A percentile compares a stretch with the other conserved stretches of the same genome.
Conservation (phyloP, 1,140 invertebrate genomes). For the Orchestia grillus region DNA sequence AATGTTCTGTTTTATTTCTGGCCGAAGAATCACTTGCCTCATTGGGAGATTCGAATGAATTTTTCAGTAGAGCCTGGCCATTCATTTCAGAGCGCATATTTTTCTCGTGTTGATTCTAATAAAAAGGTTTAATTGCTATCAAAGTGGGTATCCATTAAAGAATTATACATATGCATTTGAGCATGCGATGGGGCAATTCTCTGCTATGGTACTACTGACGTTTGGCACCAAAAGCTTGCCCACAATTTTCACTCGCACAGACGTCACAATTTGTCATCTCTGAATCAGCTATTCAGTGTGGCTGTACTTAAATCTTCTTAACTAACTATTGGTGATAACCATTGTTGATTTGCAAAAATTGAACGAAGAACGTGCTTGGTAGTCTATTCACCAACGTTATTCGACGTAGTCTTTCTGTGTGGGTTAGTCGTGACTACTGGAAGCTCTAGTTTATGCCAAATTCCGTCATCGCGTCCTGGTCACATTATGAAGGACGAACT, state of each 20-base stretch:
- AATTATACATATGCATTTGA: not conserved
- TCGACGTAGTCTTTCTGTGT: too few relatives aligned
- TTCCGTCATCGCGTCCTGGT: too few relatives aligned
- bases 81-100: not conserved
- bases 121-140: not conserved
- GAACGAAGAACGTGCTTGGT: too few relatives aligned
- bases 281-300: too few relatives aligned
- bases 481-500: too few relatives aligned
- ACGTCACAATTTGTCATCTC: not conserved
- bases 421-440: too few relatives aligned
- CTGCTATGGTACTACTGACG: not conserved
- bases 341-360: too few relatives aligned
- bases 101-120: not conserved
- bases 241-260: not conserved
- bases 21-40: not conserved
- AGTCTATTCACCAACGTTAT: too few relatives aligned
- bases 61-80: not conserved
- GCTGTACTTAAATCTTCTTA: too few relatives aligned
- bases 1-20: not conserved
- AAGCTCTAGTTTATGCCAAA: too few relatives aligned
- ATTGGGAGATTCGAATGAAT: not conserved
- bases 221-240: not conserved
- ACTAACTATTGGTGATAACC: too few relatives aligned
- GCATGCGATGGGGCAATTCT: not conserved
- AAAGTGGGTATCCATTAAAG: not conserved